phyloP scores from a whole-genome alignment of 2,888 invertebrate species.

The Griposia aprilina region DNA sequence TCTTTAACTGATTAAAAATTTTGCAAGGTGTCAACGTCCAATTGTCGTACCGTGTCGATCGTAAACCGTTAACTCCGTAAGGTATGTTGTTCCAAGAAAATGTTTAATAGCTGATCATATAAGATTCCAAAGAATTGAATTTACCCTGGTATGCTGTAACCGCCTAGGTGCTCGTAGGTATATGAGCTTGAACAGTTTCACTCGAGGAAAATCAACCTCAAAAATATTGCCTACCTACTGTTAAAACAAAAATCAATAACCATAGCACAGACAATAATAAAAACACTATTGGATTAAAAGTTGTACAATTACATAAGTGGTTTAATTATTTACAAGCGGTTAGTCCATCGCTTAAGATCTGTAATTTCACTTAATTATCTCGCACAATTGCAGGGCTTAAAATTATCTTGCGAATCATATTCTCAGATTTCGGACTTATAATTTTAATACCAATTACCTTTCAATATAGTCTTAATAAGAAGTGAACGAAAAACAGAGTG shows the following conservation, averaged over 20 bases:
- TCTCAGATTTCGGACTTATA: conserved; percentile 57
- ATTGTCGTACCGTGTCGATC: conserved; percentile 60
- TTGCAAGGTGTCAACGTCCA: conserved; percentile 66
- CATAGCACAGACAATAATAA: conserved; percentile 14
- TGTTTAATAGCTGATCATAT: conserved; percentile 44
- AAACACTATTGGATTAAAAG: conserved; percentile 27
- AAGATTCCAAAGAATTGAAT: conserved; percentile 38
- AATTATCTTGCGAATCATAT: conserved; percentile 46
- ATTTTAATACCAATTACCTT: conserved; percentile 60
- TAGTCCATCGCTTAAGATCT: conserved; percentile 44
- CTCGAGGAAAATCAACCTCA: conserved; percentile 25
- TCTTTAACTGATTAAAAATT: conserved; percentile 68
- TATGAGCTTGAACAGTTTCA: conserved; percentile 19
- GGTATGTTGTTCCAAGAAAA: conserved; percentile 43
- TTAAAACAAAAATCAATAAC: neutral
- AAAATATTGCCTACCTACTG: neutral
- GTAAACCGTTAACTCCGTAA: conserved; percentile 52
- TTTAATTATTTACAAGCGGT: conserved; percentile 46
- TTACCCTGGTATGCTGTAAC: conserved; percentile 30
- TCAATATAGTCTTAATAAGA: conserved; percentile 46
- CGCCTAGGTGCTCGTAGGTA: neutral
- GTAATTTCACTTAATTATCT: conserved; percentile 58
- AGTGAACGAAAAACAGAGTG: conserved; percentile 46
- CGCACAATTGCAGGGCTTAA: conserved; percentile 40
- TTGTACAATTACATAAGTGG: conserved; percentile 22